A percentile compares a stretch with the other conserved stretches of the same genome.
Conservation (phyloP, 2,797 vertebrate genomes). For the Balearica regulorum region DNA sequence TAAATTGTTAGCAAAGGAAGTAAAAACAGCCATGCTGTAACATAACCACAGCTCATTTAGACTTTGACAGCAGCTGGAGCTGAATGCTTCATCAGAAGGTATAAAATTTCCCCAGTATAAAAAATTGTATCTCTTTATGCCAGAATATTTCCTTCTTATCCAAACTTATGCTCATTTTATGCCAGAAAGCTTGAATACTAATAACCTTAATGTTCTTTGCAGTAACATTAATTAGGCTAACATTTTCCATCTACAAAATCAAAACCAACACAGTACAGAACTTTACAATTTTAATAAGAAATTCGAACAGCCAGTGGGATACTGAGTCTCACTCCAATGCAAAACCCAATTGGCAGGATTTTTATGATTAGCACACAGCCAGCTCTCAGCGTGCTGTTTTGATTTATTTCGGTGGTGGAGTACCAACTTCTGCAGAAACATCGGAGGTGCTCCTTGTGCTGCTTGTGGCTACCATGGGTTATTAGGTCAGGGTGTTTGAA, state of each 20-base stretch:
- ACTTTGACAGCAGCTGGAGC: not conserved
- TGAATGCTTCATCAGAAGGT: not conserved
- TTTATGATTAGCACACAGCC: not conserved
- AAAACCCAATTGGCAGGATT: not conserved
- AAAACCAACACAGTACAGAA: not conserved
- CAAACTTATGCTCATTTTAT: not conserved
- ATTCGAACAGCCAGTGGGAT: not conserved
- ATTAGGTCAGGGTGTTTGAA: not conserved
- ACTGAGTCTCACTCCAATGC: not conserved
- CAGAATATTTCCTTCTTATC: not conserved
- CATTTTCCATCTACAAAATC: not conserved
- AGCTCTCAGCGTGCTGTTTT: not conserved
- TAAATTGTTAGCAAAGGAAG: not conserved
- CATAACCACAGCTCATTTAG: not conserved
- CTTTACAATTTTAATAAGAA: not conserved
- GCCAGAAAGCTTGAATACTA: not conserved
- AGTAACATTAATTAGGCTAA: slow-evolving; percentile 21
- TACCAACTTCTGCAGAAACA: not conserved
- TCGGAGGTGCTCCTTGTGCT: not conserved
- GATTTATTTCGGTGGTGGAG: not conserved
- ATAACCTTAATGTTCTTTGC: not conserved
- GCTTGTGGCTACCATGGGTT: not conserved
- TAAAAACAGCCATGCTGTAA: not conserved
- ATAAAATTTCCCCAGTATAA: not conserved
- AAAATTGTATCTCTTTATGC: not conserved